Evolutionary conservation across 1,140 invertebrate species (phyloP).

Genomic region (Bombus picipes): DNA sequence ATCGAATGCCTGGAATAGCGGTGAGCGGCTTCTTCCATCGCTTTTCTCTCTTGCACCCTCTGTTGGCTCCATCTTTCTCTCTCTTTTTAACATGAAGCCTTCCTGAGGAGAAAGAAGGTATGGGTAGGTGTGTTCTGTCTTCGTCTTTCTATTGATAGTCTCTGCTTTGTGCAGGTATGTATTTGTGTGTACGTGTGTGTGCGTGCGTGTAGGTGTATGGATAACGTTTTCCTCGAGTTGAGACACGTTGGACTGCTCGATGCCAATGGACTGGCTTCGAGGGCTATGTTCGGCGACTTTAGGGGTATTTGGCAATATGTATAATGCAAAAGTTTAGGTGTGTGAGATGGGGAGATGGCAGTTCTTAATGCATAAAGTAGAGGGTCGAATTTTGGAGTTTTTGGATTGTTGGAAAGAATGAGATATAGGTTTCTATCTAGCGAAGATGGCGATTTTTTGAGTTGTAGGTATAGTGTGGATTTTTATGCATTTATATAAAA

Average conservation of each 20-base stretch:
- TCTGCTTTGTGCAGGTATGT: constrained; percentile 23
- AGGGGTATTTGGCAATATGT: neutral
- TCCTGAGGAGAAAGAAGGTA: neutral
- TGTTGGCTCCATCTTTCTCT: constrained; percentile 16
- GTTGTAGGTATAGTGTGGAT: too few relatives aligned
- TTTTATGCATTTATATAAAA: too few relatives aligned
- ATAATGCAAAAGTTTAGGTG: too few relatives aligned
- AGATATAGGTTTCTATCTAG: too few relatives aligned
- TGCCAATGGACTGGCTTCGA: constrained; percentile 58
- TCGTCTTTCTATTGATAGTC: neutral
- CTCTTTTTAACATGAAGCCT: neutral
- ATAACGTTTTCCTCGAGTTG: constrained; percentile 26
- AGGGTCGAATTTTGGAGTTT: neutral
- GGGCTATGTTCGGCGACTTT: constrained; percentile 48
- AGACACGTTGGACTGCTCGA: constrained; percentile 45
- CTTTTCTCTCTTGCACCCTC: constrained; percentile 29
- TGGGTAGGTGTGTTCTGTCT: neutral
- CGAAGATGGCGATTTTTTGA: too few relatives aligned
- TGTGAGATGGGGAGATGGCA: neutral
- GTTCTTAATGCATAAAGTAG: neutral
- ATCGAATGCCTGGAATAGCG: constrained; percentile 82
- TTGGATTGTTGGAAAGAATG: neutral
- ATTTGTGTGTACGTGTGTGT: neutral
- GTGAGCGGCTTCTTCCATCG: constrained; percentile 54
- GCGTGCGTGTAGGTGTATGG: neutral